Base-by-base conservation (phyloP, 2,797 vertebrate species). In the Danio choprae region DNA sequence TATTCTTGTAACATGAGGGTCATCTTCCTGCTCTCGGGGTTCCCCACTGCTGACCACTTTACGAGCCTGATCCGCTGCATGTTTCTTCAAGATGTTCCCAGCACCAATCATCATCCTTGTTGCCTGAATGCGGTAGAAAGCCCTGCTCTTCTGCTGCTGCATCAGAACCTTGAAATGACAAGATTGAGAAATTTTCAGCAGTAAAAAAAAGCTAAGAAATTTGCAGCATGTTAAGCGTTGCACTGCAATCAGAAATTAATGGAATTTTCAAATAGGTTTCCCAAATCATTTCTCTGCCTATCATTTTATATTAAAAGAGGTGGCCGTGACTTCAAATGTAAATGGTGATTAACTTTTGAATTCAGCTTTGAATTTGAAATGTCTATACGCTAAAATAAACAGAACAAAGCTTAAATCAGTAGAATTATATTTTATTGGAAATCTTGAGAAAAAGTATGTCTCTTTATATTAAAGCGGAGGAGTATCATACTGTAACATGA, bases 51-150 rank as follows among this genome's bases (percentile, higher is more conserved):
- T 95, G 81, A 96, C 91, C 79, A 95, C 94, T 87, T 94, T 95
- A 74, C 95, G 93, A 16, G 95, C 95, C 89, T 95, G 94, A 87
- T 96, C 95, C 0, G 95, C 95, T 0, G 95, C 95, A 0, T 96
- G 95, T 75, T 95, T 95, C 90, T 96, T 96, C 4, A 96, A 90
- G 82, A 96, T 95, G 89, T 96, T 95, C 2, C 95, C 95, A 0
- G 95, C 95, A 16, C 95, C 95, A 0, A 95, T 96, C 95, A 96
- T 96, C 94, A 95, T 95, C 86, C 95, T 92, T 29, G 95, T 96
- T n/a, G 95, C 95, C 75, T 96, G 95, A 84, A 96, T 96, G 48
- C 95, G 92, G 82, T 96, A 96, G 82, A 96, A 96, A 0, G 95
- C 95, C 58, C 95, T 81, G 87, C 95, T 96, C 87, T 96, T 96